These are phyloP conservation scores for Phrixothrix hirtus DNA, from an alignment of 2,888 invertebrate species.

Conservation along the genomic window DNA sequence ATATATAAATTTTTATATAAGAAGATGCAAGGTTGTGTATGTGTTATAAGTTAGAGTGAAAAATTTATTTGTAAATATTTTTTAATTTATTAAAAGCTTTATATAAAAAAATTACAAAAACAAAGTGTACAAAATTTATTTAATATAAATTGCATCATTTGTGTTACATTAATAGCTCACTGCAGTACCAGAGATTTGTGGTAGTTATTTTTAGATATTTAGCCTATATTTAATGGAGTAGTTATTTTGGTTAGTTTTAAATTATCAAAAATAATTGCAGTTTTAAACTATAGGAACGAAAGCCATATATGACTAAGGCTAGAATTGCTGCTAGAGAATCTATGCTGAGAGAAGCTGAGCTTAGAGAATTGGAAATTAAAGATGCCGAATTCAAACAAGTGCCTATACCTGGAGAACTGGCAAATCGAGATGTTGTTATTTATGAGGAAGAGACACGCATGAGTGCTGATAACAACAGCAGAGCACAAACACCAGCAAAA, in stretches of 20 bases:
- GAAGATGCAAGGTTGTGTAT: no score
- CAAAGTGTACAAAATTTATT: not conserved
- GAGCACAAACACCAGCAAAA: constrained; percentile 55
- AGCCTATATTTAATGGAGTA: constrained; percentile 7
- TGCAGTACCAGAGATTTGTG: constrained; percentile 10
- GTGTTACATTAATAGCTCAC: constrained; percentile 21
- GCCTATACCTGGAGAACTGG: constrained; percentile 16
- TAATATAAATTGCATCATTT: constrained; percentile 19
- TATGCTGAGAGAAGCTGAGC: constrained; percentile 16
- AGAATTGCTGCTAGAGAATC: constrained; percentile 5
- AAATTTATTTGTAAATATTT: not conserved
- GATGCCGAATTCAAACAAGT: constrained; percentile 25
- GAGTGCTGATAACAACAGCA: constrained; percentile 65
- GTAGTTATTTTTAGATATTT: constrained; percentile 21
- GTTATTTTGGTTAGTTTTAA: constrained; percentile 2
- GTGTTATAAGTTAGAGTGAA: not conserved
- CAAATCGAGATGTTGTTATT: constrained; percentile 56
- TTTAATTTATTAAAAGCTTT: not conserved
- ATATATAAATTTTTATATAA: not conserved
- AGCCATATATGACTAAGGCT: not conserved
- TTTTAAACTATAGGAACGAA: constrained; percentile 10
- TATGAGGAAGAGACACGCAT: constrained; percentile 77
- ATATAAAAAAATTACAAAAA: not conserved
- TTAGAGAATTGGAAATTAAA: constrained; percentile 17
- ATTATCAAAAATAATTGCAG: constrained; percentile 5